A percentile compares a stretch with the other conserved stretches of the same genome.
Conservation (phyloP, 2,888 invertebrate species). For the Ichneumoninae sp. region DNA sequence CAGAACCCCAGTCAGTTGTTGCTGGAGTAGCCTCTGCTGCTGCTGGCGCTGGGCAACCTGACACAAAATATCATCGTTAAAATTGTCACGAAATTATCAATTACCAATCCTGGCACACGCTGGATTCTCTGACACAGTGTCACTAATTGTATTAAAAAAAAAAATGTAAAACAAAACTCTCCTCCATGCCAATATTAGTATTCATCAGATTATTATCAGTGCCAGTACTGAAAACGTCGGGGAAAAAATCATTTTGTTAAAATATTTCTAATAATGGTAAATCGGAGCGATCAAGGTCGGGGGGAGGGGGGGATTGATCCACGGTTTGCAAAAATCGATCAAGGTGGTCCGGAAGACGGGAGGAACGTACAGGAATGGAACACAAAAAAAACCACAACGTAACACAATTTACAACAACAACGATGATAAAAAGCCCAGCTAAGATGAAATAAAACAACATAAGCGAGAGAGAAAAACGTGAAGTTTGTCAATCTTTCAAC, state of each 20-base stretch:
- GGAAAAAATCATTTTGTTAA: slow-evolving; percentile 56
- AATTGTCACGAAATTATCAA: slow-evolving; percentile 15
- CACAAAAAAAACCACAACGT: slow-evolving; percentile 66
- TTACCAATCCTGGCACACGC: slow-evolving; percentile 1
- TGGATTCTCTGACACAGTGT: neutral
- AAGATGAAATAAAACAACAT: slow-evolving; percentile 38
- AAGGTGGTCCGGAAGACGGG: slow-evolving; percentile 35
- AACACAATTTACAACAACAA: slow-evolving; percentile 68
- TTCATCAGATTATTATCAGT: slow-evolving; percentile 61
- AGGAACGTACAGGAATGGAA: slow-evolving; percentile 28
- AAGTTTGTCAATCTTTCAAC: slow-evolving; percentile 5
- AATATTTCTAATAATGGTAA: slow-evolving; percentile 35
- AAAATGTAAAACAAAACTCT: slow-evolving; percentile 12
- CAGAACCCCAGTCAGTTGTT: slow-evolving; percentile 83
- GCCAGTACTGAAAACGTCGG: slow-evolving; percentile 59
- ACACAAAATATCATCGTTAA: slow-evolving; percentile 28
- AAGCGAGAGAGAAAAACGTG: slow-evolving; percentile 32
- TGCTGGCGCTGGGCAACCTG: slow-evolving; percentile 90
- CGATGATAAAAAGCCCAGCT: slow-evolving; percentile 67
- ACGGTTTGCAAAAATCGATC: neutral
- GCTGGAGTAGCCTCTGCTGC: slow-evolving; percentile 86
- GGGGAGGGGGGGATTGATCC: neutral
- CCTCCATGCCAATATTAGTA: slow-evolving; percentile 66
- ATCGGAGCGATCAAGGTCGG: neutral
- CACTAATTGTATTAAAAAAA: slow-evolving; percentile 5